Conservation (phyloP, 1,140 invertebrate genomes). For the Oryctes rhinoceros region DNA sequence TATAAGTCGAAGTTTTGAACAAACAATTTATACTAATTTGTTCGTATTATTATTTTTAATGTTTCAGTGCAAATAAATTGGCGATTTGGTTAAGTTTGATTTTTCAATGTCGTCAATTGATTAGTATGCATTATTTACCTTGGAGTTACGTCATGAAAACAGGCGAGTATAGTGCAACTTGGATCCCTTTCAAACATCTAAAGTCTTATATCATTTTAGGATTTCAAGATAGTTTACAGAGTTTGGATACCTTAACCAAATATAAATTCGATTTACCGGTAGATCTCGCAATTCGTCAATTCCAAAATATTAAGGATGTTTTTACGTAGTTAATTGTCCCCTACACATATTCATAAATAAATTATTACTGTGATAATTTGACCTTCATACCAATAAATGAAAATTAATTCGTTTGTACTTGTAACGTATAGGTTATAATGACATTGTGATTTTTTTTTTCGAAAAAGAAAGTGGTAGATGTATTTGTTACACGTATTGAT, state of each 20-base stretch:
- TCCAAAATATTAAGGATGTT: slow-evolving; percentile 97
- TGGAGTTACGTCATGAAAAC: slow-evolving; percentile 97
- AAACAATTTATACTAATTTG: neutral
- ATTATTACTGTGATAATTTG: slow-evolving; percentile 27
- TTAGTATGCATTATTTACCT: slow-evolving; percentile 90
- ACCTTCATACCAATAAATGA: no score
- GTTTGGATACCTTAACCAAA: slow-evolving; percentile 85
- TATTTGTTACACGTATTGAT: no score
- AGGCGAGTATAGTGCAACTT: slow-evolving; percentile 63
- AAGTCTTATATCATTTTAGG: slow-evolving; percentile 65
- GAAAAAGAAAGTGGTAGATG: no score
- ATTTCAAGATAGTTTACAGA: slow-evolving; percentile 93
- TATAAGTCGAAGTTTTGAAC: no score
- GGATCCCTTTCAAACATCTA: slow-evolving; percentile 4
- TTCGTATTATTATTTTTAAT: slow-evolving; percentile 64
- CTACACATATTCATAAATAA: neutral
- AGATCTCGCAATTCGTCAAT: slow-evolving; percentile 93
- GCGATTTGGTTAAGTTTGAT: slow-evolving; percentile 94
- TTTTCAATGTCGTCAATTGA: slow-evolving; percentile 85
- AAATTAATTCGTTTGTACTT: no score
- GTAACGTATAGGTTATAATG: no score
- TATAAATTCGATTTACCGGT: slow-evolving; percentile 94
- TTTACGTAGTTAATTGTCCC: slow-evolving; percentile 69
- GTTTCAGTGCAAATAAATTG: slow-evolving; percentile 84
- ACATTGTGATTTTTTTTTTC: no score